Conservation (phyloP, 2,113 vertebrate genomes). For the Prunella fulvescens region DNA sequence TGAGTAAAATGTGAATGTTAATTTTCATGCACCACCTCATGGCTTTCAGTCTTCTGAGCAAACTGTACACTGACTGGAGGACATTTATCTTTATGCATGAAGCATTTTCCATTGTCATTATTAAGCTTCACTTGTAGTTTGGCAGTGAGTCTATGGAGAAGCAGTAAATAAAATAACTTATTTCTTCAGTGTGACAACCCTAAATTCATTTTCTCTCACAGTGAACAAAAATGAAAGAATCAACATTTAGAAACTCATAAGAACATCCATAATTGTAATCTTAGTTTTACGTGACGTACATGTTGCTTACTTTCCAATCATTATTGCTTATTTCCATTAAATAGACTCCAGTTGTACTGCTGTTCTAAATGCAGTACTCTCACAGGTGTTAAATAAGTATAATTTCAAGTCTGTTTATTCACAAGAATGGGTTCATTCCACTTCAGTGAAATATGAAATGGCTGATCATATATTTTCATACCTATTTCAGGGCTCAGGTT, state of each 20-base stretch:
- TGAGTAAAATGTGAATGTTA: not conserved
- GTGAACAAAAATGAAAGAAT: not conserved
- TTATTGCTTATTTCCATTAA: not conserved
- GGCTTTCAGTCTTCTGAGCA: not conserved
- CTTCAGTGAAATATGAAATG: not conserved
- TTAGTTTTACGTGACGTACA: not conserved
- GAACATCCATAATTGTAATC: not conserved
- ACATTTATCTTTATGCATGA: not conserved
- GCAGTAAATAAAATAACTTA: not conserved
- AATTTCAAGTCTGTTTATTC: not conserved
- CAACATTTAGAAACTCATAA: not conserved
- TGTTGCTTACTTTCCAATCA: not conserved
- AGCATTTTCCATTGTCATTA: not conserved
- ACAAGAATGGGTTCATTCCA: not conserved
- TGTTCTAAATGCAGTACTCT: not conserved
- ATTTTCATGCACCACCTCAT: not conserved
- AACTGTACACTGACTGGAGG: not conserved
- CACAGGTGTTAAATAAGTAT: not conserved
- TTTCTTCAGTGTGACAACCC: not conserved
- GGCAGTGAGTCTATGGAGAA: not conserved
- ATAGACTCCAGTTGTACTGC: not conserved
- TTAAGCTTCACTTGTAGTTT: not conserved
- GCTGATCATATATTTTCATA: not conserved
- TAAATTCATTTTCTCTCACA: not conserved
- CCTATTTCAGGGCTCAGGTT: not conserved